Evolutionary conservation across 2,888 invertebrate genomes (phyloP).

Genomic region (Cepaea hortensis): DNA sequence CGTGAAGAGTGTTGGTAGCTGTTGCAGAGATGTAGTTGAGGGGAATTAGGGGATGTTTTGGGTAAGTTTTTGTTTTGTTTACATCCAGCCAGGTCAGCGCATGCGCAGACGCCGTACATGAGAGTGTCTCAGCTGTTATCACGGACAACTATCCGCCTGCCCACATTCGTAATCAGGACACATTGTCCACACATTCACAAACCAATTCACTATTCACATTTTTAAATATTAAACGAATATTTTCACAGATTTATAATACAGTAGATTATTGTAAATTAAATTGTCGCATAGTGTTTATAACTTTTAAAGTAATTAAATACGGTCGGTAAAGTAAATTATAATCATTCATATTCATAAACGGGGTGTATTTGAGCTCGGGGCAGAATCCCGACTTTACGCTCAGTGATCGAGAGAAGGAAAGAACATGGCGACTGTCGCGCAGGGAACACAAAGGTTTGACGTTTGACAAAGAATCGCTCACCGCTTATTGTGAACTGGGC

Average conservation of each 20-base stretch:
- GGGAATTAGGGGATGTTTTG: conserved; percentile 23
- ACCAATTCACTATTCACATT: background rate
- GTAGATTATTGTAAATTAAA: background rate
- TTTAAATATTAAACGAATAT: background rate
- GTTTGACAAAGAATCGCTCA: conserved; percentile 43
- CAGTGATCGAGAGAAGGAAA: conserved; percentile 33
- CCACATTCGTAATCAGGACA: conserved; percentile 45
- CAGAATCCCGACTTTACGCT: conserved; percentile 35
- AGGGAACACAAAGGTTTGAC: conserved; percentile 50
- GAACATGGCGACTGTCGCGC: conserved; percentile 51
- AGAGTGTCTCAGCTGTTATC: conserved; percentile 47
- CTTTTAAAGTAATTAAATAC: background rate
- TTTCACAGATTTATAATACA: background rate
- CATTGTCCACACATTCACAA: too few relatives aligned
- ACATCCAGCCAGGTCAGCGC: conserved; percentile 55
- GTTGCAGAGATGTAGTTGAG: background rate
- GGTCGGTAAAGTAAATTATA: background rate
- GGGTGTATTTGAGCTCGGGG: conserved; percentile 22
- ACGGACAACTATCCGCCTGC: conserved; percentile 34
- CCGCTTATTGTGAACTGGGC: conserved; percentile 33
- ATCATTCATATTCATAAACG: conserved; percentile 27
- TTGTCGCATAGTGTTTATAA: too few relatives aligned
- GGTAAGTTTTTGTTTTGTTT: conserved; percentile 53
- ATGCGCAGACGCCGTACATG: conserved; percentile 46
- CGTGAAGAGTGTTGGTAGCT: background rate